Base-by-base conservation (phyloP, 2,797 vertebrate genomes). In the Sebastes alutus region DNA sequence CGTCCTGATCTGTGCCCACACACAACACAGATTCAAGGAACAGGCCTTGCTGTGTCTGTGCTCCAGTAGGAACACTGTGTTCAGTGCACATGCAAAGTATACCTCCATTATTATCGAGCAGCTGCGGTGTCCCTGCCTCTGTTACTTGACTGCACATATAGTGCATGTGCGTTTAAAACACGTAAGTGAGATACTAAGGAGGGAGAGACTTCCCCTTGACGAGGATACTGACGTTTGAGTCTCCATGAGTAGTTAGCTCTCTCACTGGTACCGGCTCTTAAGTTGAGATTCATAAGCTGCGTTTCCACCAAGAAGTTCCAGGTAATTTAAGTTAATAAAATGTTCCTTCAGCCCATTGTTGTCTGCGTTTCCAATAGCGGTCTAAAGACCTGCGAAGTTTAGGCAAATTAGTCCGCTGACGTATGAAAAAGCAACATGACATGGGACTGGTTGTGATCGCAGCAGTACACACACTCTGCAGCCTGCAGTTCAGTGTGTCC, bases 1-100 rank as follows among this genome's bases (percentile, higher is more conserved):
- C 71, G 3, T 85, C 25, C 78, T 83, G 75, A 83, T 81, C 75
- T 59, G 16, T 42, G 66, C 62, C 61, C 2, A 60, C 54, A 66
- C 42, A 81, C 29, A n/a, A 25, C 5, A 63, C 7, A 56, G 23
- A 69, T 22, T 72, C 56, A 81, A 77, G 52, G 54, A 49, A 60
- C 58, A 72, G 27, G 14, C 60, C 81, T 78, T 55, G 42, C 29
- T 62, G 72, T 65, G 72, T 79, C 56, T 78, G 46, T 71, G 60
- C 65, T 82, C 38, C 32, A 30, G 72, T 9, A 66, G 27, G 69
- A 55, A 85, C 82, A 82, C 29, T 49, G 49, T 55, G 82, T 89
- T 79, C 81, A 63, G 38, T 33, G 52, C 13, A 49, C 38, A 78
- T 56, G 33, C 7, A 71, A 56, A 78, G 10, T 55, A 58, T 35